phyloP scores from a whole-genome alignment of 2,888 invertebrate genomes.

The Plusia festucae region DNA sequence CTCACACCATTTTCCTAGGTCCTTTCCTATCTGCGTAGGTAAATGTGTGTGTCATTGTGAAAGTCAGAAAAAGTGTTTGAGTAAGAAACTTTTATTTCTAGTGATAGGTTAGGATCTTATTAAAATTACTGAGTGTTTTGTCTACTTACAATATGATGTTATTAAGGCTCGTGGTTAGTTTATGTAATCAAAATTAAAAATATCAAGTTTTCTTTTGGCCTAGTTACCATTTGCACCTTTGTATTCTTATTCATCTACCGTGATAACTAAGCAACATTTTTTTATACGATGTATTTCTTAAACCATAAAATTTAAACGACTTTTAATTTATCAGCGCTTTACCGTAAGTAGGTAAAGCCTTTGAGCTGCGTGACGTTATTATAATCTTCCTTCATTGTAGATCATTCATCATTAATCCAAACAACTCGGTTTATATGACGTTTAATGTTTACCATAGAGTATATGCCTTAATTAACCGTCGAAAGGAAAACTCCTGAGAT shows the following conservation, averaged over 20 bases:
- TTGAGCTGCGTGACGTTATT: constrained; percentile 73
- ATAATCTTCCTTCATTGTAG: constrained; percentile 71
- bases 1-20: too few species aligned
- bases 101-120: too few species aligned
- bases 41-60: neutral
- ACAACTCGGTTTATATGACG: constrained; percentile 66
- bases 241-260: neutral
- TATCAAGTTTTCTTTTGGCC: too few species aligned
- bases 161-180: too few species aligned
- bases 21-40: too few species aligned
- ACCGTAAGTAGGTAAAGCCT: constrained; percentile 66
- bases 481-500: constrained; percentile 28
- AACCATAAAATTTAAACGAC: constrained; percentile 13
- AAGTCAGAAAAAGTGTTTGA: neutral
- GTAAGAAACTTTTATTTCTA: neutral
- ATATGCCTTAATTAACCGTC: constrained; percentile 31
- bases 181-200: too few species aligned
- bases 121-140: too few species aligned
- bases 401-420: constrained; percentile 80
- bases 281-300: neutral
- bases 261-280: neutral
- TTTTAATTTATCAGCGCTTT: constrained; percentile 39
- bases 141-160: too few species aligned
- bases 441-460: constrained; percentile 31
- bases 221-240: too few species aligned